Evolutionary conservation across 2,113 vertebrate species (phyloP), one percentile per base, ranked within the genome.

Genomic region (Boulengeromyrus knoepffleri): DNA sequence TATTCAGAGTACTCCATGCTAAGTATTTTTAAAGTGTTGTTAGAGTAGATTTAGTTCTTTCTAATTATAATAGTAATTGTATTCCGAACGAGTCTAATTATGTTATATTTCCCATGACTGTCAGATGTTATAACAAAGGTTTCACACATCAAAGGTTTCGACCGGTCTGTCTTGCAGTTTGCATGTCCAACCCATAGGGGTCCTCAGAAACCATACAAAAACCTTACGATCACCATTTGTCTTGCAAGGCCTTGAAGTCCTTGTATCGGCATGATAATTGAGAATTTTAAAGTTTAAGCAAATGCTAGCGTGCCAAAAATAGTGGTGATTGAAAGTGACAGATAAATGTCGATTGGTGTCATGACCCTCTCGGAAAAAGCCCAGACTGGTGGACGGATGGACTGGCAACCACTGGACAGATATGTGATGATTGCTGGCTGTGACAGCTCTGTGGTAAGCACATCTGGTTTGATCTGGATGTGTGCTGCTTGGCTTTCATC

Each of bases 171-270:
- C 50, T 36, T 98, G 98, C 94, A 99, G 93, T 97, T 92, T 90
- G 92, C 88, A 0, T 1, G 3, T 93, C 91, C 74, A 77, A 95
- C 97, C 98, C 97, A 97, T 96, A 99, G 98, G 96, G 97, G 98
- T 96, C 97, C 94, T 96, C 97, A 96, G 96, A 98, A 98, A 97
- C 98, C 98, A 97, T 89, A 87, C 88, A 95, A 96, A 66, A 53
- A 2, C 88, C 66, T 49, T 42, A 19, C 21, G 49, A 74, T 77
- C 89, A 89, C 90, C 90, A 91, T 70, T 42, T 88, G 62, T 49
- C 17, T 31, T 74, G 66, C 46, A 8, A 8, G 45, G 58, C 42
- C 7, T 31, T 45, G 56, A 47, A 24, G 9, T 45, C 53, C 53
- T 42, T 62, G 17, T 88, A 80, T 36, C 31, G 49, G 49, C 27